Evolutionary conservation across 2,888 invertebrate species (phyloP), one percentile per base, ranked within the genome.

Genomic region (Spodoptera picta): DNA sequence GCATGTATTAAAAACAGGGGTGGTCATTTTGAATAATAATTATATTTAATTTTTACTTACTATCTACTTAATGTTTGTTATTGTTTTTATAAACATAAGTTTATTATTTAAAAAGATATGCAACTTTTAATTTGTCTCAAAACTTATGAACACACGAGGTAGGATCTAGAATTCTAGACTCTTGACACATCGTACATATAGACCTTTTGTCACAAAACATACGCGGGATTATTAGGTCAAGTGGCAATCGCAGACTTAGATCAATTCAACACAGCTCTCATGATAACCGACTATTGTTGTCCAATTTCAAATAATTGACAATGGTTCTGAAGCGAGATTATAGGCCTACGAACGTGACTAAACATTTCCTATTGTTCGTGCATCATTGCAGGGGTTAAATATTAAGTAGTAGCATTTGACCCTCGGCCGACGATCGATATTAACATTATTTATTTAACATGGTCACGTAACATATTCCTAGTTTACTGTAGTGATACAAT

Each of bases 251-350:
- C 27, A 10, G 6, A 6, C 2, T 36, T 45, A 14, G 19, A 23
- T n/a, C 41, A 64, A 19, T 44, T 27, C 41, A 27, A 23, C 10
- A 12, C 9, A 11, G 27, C 23, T 45, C 43, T 54, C 51, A 14
- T 19, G 42, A 31, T 42, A 47, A 36, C 14, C 19, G 23, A 44
- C 43, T 55, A 56, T 69, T 69, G 74, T 68, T 19, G 56, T 4
- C 9, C 61, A 69, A 73, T 73, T 56, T 7, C 43, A 43, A 46
- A 50, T 67, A 43, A 69, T 69, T 68, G 55, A 41, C 11, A 19
- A 6, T 9, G 36, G 24, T 3, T 19, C 19, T 27, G 27, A 24
- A 19, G 10, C n/a, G 14, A 14, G 14, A 1, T 7, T 41, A 12
- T 0, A 41, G 23, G 14, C 36, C 12, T 50, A 6, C 41, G 11